These are phyloP conservation scores for Axis porcinus DNA, from an alignment of 2,113 vertebrate species.

Conservation along the genomic window DNA sequence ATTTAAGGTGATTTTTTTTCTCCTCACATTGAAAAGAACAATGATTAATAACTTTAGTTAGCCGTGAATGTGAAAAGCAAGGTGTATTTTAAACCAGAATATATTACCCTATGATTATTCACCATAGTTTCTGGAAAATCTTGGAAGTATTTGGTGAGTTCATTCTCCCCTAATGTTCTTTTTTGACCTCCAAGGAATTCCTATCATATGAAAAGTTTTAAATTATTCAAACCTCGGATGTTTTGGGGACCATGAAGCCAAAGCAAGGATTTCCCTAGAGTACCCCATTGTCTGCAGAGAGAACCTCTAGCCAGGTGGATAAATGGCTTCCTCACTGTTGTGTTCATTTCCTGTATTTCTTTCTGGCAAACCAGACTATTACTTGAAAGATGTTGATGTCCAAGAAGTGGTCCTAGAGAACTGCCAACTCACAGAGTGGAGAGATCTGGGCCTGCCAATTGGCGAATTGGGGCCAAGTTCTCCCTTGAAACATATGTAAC, in stretches of 20 bases:
- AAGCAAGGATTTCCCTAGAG: not conserved
- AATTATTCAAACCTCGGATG: not conserved
- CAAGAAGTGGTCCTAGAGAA: not conserved
- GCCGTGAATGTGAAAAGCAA: not conserved
- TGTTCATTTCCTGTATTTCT: not conserved
- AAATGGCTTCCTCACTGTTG: not conserved
- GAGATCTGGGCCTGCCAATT: not conserved
- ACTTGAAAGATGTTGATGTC: not conserved
- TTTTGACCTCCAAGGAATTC: not conserved
- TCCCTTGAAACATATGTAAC: not conserved
- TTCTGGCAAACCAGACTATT: not conserved
- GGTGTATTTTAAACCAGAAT: not conserved
- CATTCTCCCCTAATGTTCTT: not conserved
- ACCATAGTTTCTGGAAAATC: conserved; percentile 25
- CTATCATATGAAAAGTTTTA: not conserved
- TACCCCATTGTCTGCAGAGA: not conserved
- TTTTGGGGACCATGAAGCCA: not conserved
- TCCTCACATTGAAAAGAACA: not conserved
- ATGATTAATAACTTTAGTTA: not conserved
- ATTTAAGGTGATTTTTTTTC: not conserved
- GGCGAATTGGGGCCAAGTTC: not conserved
- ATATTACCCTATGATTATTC: not conserved
- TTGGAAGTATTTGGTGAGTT: conserved; percentile 10
- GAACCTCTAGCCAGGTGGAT: not conserved
- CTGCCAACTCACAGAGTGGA: not conserved